Conservation (phyloP, 2,888 invertebrate species). For the Tachina fera region DNA sequence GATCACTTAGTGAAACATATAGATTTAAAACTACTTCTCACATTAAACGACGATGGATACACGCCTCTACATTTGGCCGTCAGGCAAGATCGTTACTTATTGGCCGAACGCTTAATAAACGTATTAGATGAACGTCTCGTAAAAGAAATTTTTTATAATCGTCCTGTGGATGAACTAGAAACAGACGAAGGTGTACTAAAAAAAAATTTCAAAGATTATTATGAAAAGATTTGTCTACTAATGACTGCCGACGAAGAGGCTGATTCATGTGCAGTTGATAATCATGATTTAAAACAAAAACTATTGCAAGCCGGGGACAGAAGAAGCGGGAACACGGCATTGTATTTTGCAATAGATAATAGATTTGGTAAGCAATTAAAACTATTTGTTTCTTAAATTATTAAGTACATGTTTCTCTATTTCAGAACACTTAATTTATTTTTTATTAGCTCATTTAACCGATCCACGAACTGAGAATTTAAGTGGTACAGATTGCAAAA, state of each 20-base stretch:
- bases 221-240: slow-evolving; percentile 68
- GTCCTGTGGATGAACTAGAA: slow-evolving; percentile 57
- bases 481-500: slow-evolving; percentile 78
- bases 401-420: not conserved
- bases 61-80: slow-evolving; percentile 79
- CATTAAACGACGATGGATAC: slow-evolving; percentile 79
- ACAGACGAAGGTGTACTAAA: slow-evolving; percentile 50
- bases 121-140: slow-evolving; percentile 76
- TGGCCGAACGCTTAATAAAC: slow-evolving; percentile 78
- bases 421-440: slow-evolving; percentile 79
- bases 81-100: slow-evolving; percentile 76
- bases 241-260: slow-evolving; percentile 49
- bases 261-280: slow-evolving; percentile 41
- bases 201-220: slow-evolving; percentile 73
- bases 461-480: slow-evolving; percentile 79
- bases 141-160: slow-evolving; percentile 70
- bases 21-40: slow-evolving; percentile 76
- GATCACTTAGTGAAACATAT: slow-evolving; percentile 75
- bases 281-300: slow-evolving; percentile 64
- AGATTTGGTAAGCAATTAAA: slow-evolving; percentile 74
- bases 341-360: slow-evolving; percentile 79
- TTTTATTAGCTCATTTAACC: slow-evolving; percentile 78
- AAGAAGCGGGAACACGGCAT: slow-evolving; percentile 77
- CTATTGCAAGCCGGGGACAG: slow-evolving; percentile 78
- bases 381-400: not conserved